Percentiles rank a stretch among this genome's conserved stretches.
phyloP scores from a whole-genome alignment of 2,113 vertebrate species.

The Limanda limanda region DNA sequence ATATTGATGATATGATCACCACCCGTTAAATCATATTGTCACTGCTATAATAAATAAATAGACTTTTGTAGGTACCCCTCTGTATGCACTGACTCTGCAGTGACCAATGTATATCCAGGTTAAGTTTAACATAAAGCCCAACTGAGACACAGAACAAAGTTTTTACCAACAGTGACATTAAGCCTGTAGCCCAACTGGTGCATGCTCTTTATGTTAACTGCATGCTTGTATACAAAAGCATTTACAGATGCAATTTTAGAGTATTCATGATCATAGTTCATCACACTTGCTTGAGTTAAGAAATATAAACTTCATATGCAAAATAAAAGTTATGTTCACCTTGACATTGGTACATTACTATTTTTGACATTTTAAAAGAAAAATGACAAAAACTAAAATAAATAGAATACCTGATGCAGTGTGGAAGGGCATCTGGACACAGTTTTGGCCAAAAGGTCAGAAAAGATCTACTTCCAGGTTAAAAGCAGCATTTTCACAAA shows the following conservation, averaged over 20 bases:
- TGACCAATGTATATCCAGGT: neutral
- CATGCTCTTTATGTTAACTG: slow-evolving; percentile 34
- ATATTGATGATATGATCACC: neutral
- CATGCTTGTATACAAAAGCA: slow-evolving; percentile 36
- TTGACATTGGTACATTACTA: slow-evolving; percentile 22
- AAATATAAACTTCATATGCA: slow-evolving; percentile 28
- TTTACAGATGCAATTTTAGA: slow-evolving; percentile 20
- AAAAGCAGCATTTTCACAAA: slow-evolving; percentile 15
- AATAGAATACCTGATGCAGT: neutral
- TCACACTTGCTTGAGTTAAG: slow-evolving; percentile 14
- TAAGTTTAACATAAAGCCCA: neutral
- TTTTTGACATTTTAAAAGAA: slow-evolving; percentile 9
- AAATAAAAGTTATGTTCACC: slow-evolving; percentile 6
- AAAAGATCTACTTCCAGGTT: slow-evolving; percentile 21
- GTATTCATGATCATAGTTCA: slow-evolving; percentile 24
- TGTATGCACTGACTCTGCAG: neutral
- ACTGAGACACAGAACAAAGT: neutral
- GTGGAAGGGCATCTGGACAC: neutral
- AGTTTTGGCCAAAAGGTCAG: slow-evolving; percentile 3
- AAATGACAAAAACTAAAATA: neutral
- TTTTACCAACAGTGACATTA: slow-evolving; percentile 25
- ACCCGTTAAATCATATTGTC: neutral
- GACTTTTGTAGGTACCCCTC: neutral
- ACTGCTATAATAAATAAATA: neutral
- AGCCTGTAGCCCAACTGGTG: slow-evolving; percentile 24